Conservation (phyloP, 2,797 vertebrate species). For the Pangasius mekongensis region DNA sequence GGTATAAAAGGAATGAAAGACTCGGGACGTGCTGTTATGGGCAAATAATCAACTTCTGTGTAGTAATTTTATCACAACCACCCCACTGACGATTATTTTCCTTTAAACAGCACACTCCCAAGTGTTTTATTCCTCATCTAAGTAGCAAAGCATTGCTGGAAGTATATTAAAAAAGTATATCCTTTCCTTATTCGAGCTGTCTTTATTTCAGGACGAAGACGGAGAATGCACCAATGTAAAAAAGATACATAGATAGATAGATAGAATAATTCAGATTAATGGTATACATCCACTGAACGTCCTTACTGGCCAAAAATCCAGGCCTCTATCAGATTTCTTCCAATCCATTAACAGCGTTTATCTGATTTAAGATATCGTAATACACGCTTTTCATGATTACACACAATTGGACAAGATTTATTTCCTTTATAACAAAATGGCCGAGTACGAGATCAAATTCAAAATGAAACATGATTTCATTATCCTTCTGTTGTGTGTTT, state of each 20-base stretch:
- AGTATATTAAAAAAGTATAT: too few relatives aligned
- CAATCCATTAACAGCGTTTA: background rate
- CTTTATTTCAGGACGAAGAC: background rate
- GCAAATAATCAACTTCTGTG: too few relatives aligned
- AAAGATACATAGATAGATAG: background rate
- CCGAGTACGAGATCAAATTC: background rate
- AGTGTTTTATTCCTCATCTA: too few relatives aligned
- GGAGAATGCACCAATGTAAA: background rate
- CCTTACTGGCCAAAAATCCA: background rate
- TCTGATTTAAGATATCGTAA: background rate
- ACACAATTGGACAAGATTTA: background rate
- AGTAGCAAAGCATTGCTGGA: too few relatives aligned
- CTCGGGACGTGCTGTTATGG: too few relatives aligned
- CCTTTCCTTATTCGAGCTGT: background rate
- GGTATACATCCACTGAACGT: background rate
- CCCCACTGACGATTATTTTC: too few relatives aligned
- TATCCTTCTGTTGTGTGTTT: conserved; percentile 22
- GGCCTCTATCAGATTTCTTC: background rate
- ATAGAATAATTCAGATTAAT: too few relatives aligned
- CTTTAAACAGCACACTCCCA: too few relatives aligned
- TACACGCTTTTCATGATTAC: background rate
- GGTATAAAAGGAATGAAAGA: too few relatives aligned
- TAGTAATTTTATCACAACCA: too few relatives aligned
- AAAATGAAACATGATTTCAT: background rate
- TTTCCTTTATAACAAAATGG: background rate